phyloP scores from a whole-genome alignment of 2,797 vertebrate genomes.

The Nyctibius grandis region DNA sequence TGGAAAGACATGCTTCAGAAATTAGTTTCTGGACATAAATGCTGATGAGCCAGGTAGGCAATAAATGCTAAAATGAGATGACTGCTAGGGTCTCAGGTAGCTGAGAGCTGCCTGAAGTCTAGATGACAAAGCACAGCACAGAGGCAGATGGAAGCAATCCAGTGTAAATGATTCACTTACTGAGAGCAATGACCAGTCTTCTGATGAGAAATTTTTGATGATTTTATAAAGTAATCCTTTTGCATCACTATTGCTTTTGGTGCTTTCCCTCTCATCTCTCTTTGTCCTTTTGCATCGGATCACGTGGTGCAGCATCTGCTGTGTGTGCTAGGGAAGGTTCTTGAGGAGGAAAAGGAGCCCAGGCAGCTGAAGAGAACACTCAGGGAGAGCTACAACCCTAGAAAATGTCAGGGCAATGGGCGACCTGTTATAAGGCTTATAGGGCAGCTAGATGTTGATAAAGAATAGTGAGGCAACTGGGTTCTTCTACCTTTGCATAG shows the following conservation, averaged over 20 bases:
- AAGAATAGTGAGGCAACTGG: not conserved
- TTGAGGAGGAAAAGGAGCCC: not conserved
- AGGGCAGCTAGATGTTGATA: not conserved
- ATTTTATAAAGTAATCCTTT: not conserved
- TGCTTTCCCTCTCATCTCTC: not conserved
- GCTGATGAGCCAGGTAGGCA: not conserved
- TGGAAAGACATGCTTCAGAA: not conserved
- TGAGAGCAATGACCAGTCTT: not conserved
- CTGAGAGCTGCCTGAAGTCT: not conserved
- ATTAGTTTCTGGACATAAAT: not conserved
- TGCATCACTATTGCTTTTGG: not conserved
- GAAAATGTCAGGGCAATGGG: accelerated
- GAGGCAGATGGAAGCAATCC: not conserved
- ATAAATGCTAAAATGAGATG: not conserved
- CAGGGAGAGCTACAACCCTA: not conserved
- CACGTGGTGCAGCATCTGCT: not conserved
- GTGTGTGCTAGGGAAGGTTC: not conserved
- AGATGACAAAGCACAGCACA: not conserved
- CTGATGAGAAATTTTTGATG: not conserved
- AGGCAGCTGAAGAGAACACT: not conserved
- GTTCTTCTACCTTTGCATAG: not conserved
- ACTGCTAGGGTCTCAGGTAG: not conserved
- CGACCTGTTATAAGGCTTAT: not conserved
- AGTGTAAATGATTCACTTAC: not conserved
- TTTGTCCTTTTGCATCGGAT: not conserved